A percentile compares a stretch with the other conserved stretches of the same genome.
These are phyloP conservation scores for Hystrix cristata DNA, from an alignment of 2,113 vertebrate genomes.

Conservation along the genomic window DNA sequence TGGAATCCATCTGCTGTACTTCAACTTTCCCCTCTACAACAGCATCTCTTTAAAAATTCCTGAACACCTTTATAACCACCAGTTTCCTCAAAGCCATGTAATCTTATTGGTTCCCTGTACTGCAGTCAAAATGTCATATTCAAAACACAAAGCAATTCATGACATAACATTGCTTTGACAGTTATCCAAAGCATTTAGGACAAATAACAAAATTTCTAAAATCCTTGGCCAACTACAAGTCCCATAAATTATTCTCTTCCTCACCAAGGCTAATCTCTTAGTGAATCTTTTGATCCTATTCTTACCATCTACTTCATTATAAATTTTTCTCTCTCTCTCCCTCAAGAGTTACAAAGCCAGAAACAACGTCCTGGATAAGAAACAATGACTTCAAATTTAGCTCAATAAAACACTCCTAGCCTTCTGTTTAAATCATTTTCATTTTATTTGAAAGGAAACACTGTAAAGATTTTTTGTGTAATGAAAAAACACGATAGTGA, in stretches of 20 bases:
- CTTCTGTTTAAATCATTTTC: constrained; percentile 15
- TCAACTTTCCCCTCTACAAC: background rate
- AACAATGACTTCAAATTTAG: background rate
- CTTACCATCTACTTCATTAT: background rate
- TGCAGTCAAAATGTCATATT: background rate
- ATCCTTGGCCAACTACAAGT: background rate
- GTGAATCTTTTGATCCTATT: background rate
- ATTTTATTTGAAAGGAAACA: constrained; percentile 26
- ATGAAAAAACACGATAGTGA: background rate
- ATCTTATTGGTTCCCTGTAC: background rate
- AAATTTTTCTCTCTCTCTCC: background rate
- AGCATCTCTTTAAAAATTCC: background rate
- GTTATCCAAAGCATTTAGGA: background rate
- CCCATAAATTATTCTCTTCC: background rate
- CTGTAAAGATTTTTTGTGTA: background rate
- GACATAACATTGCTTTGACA: background rate
- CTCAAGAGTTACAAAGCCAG: constrained; percentile 17
- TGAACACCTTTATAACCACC: background rate
- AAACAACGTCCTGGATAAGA: background rate
- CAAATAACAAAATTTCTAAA: background rate
- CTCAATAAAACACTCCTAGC: background rate
- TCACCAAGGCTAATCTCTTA: background rate
- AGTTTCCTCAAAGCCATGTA: background rate
- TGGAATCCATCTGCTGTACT: background rate
- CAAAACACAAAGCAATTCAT: constrained; percentile 16